Evolutionary conservation across 2,797 vertebrate species (phyloP), one percentile per base, ranked within the genome.

Genomic region (Danionella dracula): DNA sequence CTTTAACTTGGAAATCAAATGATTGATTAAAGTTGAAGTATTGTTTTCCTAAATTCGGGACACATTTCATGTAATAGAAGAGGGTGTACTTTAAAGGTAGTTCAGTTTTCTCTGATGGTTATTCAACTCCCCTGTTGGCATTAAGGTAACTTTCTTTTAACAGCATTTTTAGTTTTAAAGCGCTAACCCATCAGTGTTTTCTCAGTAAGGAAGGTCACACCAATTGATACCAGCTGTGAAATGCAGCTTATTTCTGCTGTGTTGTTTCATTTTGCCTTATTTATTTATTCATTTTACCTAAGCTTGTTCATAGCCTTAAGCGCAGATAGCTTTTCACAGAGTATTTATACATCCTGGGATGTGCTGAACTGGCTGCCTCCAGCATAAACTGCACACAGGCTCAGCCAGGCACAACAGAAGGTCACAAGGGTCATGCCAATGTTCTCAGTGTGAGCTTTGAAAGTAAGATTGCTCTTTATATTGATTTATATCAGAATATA

Each of bases 281-380:
- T 58, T 58, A 17, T 37, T 29, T 60, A 44, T 51, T 65, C 27
- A 20, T 46, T 61, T 61, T 46, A 15, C 42, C 38, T 61, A 48
- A 54, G 56, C 38, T 68, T 55, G 66, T 61, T 49, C 2, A 2
- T 38, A 38, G 48, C 57, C 31, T 61, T 61, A 31, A 46, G 54
- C 45, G 46, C 49, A 66, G 56, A 46, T 37, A 65, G 27, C 32
- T 50, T 70, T 49, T 65, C 54, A 38, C 46, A 58, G 54, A 38
- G 42, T 58, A 60, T 50, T 84, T 81, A 83, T 82, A 81, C 79
- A 73, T 72, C 61, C 76, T 81, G 77, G 82, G 75, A 76, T 76
- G 9, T n/a, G 71, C 68, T 16, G 62, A 70, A 75, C 70, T 41
- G 13, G 45, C 68, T 65, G 73, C 74, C 73, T 64, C 71, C 45